Percentiles rank a stretch among this genome's conserved stretches.
Conservation (phyloP, 2,113 vertebrate species). For the Isichthys henryi region DNA sequence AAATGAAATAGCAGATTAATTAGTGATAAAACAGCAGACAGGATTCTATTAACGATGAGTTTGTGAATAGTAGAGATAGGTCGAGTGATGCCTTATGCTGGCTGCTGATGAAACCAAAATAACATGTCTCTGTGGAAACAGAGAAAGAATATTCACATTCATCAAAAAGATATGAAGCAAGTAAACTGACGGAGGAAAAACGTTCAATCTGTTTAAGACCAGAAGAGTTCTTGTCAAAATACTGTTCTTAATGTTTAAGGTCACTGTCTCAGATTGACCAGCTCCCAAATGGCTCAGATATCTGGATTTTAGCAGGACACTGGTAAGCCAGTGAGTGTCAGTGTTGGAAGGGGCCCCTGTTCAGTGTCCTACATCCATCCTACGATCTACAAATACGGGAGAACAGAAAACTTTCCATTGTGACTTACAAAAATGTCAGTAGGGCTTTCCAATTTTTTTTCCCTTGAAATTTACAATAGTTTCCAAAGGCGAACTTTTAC, state of each 20-base stretch:
- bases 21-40: neutral
- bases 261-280: neutral
- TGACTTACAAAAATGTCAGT: neutral
- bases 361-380: neutral
- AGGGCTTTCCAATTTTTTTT: neutral
- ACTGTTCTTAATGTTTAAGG: neutral
- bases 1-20: neutral
- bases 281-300: neutral
- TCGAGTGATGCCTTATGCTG: no score
- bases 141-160: neutral
- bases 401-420: neutral
- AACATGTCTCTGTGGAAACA: conserved; percentile 2
- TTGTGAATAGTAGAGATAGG: neutral
- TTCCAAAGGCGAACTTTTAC: neutral
- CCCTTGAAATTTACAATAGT: neutral
- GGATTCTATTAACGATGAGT: conserved; percentile 5
- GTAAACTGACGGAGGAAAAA: neutral
- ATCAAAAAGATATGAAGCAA: neutral
- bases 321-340: neutral
- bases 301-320: neutral
- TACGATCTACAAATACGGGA: neutral
- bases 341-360: neutral
- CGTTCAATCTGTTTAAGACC: neutral
- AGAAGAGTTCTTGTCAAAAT: neutral
- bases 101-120: neutral